These are phyloP conservation scores for Zapornia atra DNA, from an alignment of 2,113 vertebrate genomes.

Conservation along the genomic window DNA sequence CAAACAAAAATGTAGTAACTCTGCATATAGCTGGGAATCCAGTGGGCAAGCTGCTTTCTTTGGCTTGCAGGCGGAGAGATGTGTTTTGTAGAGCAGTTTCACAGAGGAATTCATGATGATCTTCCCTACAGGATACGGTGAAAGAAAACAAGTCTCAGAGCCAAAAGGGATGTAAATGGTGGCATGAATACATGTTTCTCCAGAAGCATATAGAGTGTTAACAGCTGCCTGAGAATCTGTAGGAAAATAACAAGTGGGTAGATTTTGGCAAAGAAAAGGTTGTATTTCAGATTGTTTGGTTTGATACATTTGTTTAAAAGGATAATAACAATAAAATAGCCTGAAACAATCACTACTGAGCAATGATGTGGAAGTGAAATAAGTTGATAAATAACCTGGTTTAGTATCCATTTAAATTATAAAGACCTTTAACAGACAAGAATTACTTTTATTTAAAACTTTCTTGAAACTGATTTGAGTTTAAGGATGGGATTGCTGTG, in stretches of 20 bases:
- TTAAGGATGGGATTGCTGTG: neutral
- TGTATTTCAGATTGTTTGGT: neutral
- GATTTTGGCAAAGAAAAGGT: neutral
- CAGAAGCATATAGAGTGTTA: neutral
- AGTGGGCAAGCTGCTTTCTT: conserved; percentile 21
- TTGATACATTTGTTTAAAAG: neutral
- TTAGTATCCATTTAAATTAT: neutral
- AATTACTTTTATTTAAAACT: neutral
- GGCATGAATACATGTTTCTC: neutral
- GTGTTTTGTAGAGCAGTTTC: neutral
- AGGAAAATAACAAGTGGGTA: neutral
- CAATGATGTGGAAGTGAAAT: neutral
- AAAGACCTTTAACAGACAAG: neutral
- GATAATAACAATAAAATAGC: neutral
- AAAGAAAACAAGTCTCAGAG: neutral
- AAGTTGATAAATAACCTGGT: neutral
- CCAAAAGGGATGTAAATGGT: conserved; percentile 2
- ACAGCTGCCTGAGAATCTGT: neutral
- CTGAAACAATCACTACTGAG: neutral
- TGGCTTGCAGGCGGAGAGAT: neutral
- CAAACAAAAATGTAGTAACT: neutral
- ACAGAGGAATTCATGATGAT: neutral
- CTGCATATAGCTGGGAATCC: conserved; percentile 11
- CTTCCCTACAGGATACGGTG: neutral
- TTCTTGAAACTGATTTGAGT: neutral